Percentiles rank a stretch among this genome's conserved stretches.
Conservation (phyloP, 2,888 invertebrate species). For the Patella ulyssiponensis region DNA sequence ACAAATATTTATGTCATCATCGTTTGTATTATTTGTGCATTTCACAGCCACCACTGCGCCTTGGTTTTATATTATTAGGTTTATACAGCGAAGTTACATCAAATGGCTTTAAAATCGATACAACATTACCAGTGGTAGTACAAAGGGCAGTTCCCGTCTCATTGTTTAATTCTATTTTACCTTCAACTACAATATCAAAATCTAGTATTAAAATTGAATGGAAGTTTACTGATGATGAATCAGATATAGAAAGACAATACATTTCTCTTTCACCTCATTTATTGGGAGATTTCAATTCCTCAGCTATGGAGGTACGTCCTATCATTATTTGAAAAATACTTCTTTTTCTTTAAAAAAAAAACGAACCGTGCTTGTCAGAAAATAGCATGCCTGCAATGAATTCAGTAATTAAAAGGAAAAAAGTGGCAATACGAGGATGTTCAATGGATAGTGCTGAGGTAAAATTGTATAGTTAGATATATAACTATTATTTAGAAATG, state of each 20-base stretch:
- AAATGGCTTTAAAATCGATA: constrained; percentile 45
- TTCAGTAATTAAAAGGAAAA: too few relatives aligned
- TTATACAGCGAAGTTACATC: constrained; percentile 37
- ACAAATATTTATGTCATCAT: too few relatives aligned
- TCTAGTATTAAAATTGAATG: constrained; percentile 26
- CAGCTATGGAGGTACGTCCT: constrained; percentile 18
- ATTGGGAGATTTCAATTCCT: constrained; percentile 23
- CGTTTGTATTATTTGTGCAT: too few relatives aligned
- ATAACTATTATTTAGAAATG: too few relatives aligned
- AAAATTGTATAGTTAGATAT: too few relatives aligned
- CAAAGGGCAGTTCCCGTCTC: constrained; percentile 16
- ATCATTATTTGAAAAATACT: too few relatives aligned
- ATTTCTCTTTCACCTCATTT: constrained; percentile 30
- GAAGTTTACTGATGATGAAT: constrained; percentile 28
- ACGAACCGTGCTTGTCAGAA: too few relatives aligned
- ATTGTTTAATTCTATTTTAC: constrained; percentile 26
- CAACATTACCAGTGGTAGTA: constrained; percentile 33
- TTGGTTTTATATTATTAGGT: constrained; percentile 6
- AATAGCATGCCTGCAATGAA: too few relatives aligned
- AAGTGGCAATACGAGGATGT: too few relatives aligned
- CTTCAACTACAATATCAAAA: constrained; percentile 18
- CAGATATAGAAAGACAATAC: constrained; percentile 25
- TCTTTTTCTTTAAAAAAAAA: too few relatives aligned
- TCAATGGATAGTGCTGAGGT: too few relatives aligned
- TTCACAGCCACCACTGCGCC: too few relatives aligned